These are phyloP conservation scores for Ornithoptera priamus DNA, from an alignment of 2,888 invertebrate species.

Conservation along the genomic window DNA sequence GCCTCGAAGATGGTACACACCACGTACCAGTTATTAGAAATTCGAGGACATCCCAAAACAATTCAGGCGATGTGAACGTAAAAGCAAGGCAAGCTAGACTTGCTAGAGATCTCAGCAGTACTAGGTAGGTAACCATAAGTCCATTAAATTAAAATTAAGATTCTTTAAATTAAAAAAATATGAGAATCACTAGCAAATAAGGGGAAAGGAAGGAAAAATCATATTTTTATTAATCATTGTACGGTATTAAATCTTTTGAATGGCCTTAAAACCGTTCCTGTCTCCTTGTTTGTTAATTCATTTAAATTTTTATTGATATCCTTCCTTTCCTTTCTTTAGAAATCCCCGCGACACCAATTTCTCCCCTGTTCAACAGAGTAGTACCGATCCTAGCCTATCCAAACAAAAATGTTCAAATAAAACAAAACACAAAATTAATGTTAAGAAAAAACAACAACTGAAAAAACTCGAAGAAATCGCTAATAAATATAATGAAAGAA, in stretches of 20 bases:
- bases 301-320: constrained; percentile 41
- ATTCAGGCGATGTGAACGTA: constrained; percentile 66
- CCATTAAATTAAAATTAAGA: too few species aligned
- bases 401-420: constrained; percentile 46
- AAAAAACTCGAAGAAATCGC: constrained; percentile 68
- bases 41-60: constrained; percentile 54
- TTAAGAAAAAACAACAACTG: constrained; percentile 61
- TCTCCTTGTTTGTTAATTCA: constrained; percentile 72
- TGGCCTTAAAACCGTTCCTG: constrained; percentile 54
- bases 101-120: constrained; percentile 67
- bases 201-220: constrained; percentile 72
- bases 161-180: neutral
- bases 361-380: constrained; percentile 53
- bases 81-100: constrained; percentile 72
- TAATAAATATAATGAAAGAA: constrained; percentile 58
- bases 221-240: constrained; percentile 29
- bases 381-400: constrained; percentile 52
- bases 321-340: constrained; percentile 76
- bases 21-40: constrained; percentile 71
- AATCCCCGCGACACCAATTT: constrained; percentile 51
- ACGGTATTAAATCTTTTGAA: constrained; percentile 34
- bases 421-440: constrained; percentile 47
- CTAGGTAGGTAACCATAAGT: constrained; percentile 51
- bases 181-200: constrained; percentile 59
- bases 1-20: constrained; percentile 61